Evolutionary conservation across 1,140 invertebrate genomes (phyloP), one percentile per base, ranked within the genome.

Genomic region (Drosophila mojavensis): DNA sequence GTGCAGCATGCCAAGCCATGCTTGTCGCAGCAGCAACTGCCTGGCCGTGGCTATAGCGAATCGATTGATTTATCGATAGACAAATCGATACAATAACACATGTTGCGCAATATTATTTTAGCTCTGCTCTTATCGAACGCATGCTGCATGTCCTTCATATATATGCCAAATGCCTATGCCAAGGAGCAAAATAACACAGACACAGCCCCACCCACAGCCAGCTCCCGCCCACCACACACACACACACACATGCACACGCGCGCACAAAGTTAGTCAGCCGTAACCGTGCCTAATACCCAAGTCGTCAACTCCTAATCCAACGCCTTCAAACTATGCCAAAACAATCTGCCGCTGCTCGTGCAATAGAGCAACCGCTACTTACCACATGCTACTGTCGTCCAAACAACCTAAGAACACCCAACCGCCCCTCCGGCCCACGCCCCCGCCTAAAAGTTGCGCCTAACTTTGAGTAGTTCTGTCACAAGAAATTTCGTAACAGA

Each of bases 101-200:
- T 41, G 60, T 68, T 39, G 67, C 58, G 15, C 59, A 71, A 58
- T 30, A 30, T 53, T 59, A 24, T 58, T 24, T 66, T 73, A 67
- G 41, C 55, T 58, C 39, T 72, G 53, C 58, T 75, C 69, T 66
- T 72, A 72, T 53, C 39, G 43, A 76, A 64, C 47, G 81, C 81
- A 85, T 85, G 81, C 69, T 85, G 81, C 81, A 85, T 85, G 81
- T 63, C 48, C 47, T 61, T 50, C 60, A 70, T 17, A 72, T 56
- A 64, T 28, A 66, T 47, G 39, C 50, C 41, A 33, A 20, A 20
- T 54, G 20, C 28, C 33, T 13, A 47, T 36, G 24, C 41, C 41
- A 53, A 33, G 10, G n/a, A 28, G 47, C 54, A 43, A 6, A 58
- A 13, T 39, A 56, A 58, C 45, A 58, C 45, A 58, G 48, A 17